These are phyloP conservation scores for Drosophila teissieri DNA, from an alignment of 1,140 invertebrate genomes.

Conservation along the genomic window DNA sequence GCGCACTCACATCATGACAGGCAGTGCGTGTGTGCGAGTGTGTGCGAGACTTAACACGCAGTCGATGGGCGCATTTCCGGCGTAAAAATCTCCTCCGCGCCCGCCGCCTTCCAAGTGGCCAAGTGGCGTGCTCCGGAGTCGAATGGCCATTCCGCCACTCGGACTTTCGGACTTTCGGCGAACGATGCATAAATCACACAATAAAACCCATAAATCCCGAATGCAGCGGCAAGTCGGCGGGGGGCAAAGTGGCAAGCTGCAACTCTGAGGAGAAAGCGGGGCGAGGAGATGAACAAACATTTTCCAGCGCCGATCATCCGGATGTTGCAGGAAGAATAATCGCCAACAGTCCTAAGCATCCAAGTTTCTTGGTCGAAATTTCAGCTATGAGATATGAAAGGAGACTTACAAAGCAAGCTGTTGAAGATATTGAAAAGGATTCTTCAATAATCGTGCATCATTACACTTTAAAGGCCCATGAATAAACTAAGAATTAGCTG, in stretches of 20 bases:
- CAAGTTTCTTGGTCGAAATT: no score
- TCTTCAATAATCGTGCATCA: no score
- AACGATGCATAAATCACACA: constrained; percentile 78
- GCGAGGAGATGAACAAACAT: constrained; percentile 2
- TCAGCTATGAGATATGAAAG: no score
- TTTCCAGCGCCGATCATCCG: not conserved
- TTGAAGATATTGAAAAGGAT: no score
- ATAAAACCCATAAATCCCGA: constrained; percentile 81
- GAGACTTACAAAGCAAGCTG: no score
- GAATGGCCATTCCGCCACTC: constrained; percentile 13
- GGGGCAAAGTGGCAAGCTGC: constrained; percentile 9
- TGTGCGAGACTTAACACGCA: constrained; percentile 74
- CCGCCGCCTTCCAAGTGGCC: constrained; percentile 33
- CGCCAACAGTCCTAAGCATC: not conserved
- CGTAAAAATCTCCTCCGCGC: constrained; percentile 65
- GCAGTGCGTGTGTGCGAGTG: constrained; percentile 11
- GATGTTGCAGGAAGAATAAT: not conserved
- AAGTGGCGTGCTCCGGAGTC: constrained; percentile 53
- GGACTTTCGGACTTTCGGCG: constrained; percentile 16
- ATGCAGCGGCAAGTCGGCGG: constrained; percentile 60
- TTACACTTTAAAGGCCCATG: no score
- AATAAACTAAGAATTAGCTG: no score
- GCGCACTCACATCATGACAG: constrained; percentile 11
- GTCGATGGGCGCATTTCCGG: constrained; percentile 78
- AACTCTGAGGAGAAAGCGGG: not conserved